Base-by-base conservation (phyloP, 2,888 invertebrate genomes). In the Acleris literana region DNA sequence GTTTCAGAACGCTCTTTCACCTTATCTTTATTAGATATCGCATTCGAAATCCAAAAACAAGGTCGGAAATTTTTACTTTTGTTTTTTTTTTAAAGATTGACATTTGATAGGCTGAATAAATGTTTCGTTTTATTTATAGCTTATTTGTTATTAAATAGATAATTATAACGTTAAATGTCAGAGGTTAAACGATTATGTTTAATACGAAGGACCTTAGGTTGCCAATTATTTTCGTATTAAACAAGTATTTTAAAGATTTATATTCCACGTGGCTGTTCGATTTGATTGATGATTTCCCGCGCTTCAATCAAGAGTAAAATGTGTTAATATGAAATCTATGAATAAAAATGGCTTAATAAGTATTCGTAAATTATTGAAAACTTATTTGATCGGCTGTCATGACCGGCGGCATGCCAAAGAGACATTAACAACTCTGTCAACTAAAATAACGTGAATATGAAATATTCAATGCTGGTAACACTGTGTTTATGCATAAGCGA, bases 371-470 rank as follows among this genome's bases (percentile, higher is more conserved):
- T 80, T 82, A 87, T 85, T 83, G 80, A 85, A 84, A 76, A 79
- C 69, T 13, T 69, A 49, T 58, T 52, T 64, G 86, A 87, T 85
- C 86, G 53, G 68, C 71, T 68, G 74, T 76, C 75, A 82, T 90
- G 86, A 90, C 92, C 92, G 6, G 46, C 49, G 49, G 49, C 49
- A 49, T 92, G 92, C 92, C 85, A 91, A 87, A 85, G 76, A 79
- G 82, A 85, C 90, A 92, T 92, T 92, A 92, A 89, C 90, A 90
- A 83, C 86, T 87, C 79, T 87, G 88, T 87, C 87, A 88, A 89
- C 88, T 87, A 88, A 79, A 82, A 86, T 85, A 84, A 85, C 84
- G 77, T 81, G 78, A 72, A 75, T 77, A 88, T 89, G 76, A 86
- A 89, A 85, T 87, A 89, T 89, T 88, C 82, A 86, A 69, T 69